Evolutionary conservation across 2,113 vertebrate genomes (phyloP).

Genomic region (Scytalopus superciliaris): DNA sequence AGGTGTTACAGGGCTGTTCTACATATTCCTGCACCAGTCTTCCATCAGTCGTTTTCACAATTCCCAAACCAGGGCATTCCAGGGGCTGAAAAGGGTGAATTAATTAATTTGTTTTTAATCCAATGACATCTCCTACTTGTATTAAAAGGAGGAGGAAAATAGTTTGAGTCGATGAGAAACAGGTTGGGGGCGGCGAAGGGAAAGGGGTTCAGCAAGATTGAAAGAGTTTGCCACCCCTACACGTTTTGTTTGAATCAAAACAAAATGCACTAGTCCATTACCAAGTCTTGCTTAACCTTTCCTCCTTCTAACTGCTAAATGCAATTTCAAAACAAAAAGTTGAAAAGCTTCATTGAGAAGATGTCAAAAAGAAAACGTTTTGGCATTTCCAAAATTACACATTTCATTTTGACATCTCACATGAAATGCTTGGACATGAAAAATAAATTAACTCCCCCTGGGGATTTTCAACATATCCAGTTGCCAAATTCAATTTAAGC

Average conservation of each 20-base stretch:
- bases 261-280: neutral
- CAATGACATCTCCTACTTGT: neutral
- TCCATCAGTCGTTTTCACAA: neutral
- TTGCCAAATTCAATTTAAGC: conserved; percentile 31
- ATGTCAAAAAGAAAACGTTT: conserved; percentile 44
- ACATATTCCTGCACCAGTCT: neutral
- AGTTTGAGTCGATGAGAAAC: neutral
- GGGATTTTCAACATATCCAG: neutral
- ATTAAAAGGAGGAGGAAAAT: neutral
- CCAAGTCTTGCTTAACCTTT: conserved; percentile 15
- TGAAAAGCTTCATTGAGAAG: conserved; percentile 36
- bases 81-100: neutral
- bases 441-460: conserved; percentile 23
- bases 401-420: conserved; percentile 37
- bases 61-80: neutral
- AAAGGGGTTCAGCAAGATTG: fast-evolving
- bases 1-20: neutral
- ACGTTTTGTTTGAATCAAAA: neutral
- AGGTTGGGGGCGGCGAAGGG: neutral
- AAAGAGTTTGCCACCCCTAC: neutral
- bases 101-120: neutral
- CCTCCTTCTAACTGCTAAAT: neutral
- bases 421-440: conserved; percentile 44
- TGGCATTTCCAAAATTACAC: conserved; percentile 52
- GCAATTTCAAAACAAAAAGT: neutral